Evolutionary conservation across 2,113 vertebrate species (phyloP).

Genomic region (Toxotes jaculatrix): DNA sequence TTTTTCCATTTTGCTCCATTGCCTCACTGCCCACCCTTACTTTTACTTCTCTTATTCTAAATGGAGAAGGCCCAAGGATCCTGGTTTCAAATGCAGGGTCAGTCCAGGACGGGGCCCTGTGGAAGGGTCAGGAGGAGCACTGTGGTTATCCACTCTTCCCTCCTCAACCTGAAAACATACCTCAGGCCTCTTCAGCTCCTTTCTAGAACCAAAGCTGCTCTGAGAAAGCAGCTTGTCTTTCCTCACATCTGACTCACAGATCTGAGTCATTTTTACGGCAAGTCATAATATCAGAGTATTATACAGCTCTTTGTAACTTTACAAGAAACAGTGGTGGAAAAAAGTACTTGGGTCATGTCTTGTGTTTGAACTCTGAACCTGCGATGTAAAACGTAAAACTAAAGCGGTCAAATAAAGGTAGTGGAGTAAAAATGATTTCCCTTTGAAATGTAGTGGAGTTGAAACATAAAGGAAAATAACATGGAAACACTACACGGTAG

Average conservation of each 20-base stretch:
- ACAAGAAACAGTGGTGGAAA: neutral
- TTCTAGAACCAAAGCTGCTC: slow-evolving; percentile 6
- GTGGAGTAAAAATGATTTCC: too few species aligned
- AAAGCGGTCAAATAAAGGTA: neutral
- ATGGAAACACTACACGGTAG: too few species aligned
- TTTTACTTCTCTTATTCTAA: slow-evolving; percentile 44
- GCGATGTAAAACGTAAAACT: neutral
- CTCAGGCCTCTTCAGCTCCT: neutral
- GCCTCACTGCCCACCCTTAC: slow-evolving; percentile 28
- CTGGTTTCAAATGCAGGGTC: slow-evolving; percentile 40
- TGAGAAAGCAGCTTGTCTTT: slow-evolving; percentile 27
- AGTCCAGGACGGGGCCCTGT: slow-evolving; percentile 47
- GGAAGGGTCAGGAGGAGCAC: slow-evolving; percentile 20
- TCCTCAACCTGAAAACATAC: slow-evolving; percentile 33
- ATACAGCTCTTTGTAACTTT: neutral
- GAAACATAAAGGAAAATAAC: too few species aligned
- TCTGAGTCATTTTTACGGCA: slow-evolving; percentile 19
- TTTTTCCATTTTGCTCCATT: slow-evolving; percentile 57
- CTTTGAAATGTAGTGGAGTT: too few species aligned
- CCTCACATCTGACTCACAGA: slow-evolving; percentile 1
- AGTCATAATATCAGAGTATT: neutral
- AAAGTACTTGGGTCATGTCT: neutral
- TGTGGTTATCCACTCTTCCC: slow-evolving; percentile 4
- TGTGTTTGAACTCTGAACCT: neutral
- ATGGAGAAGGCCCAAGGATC: slow-evolving; percentile 17